A percentile compares a stretch with the other conserved stretches of the same genome.
Conservation (phyloP, 2,113 vertebrate genomes). For the Ochotona curzoniae region DNA sequence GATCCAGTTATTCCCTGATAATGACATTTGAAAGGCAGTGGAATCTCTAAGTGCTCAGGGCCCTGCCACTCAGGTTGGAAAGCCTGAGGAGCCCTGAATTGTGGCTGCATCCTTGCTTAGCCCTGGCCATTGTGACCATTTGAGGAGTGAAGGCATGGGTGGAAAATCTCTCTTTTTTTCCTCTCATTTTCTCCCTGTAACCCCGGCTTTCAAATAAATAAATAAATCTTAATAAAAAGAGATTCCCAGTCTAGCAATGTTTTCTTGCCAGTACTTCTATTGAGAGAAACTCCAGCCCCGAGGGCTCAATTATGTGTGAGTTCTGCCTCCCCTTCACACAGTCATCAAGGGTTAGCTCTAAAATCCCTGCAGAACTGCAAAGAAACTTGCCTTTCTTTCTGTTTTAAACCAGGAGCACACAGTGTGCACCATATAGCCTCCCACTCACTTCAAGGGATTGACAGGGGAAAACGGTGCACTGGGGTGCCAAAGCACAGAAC, state of each 20-base stretch:
- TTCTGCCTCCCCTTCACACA: background rate
- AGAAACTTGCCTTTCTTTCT: slow-evolving; percentile 48
- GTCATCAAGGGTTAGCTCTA: background rate
- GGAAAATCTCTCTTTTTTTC: too few species aligned
- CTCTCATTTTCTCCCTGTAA: too few species aligned
- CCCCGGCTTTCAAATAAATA: too few species aligned
- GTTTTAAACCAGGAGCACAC: slow-evolving; percentile 51
- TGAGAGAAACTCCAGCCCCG: background rate
- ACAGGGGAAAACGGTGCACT: slow-evolving; percentile 52
- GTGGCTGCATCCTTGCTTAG: too few species aligned
- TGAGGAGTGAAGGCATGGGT: too few species aligned
- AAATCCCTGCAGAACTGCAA: background rate
- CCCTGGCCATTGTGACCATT: too few species aligned
- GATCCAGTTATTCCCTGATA: too few species aligned
- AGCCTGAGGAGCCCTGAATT: too few species aligned
- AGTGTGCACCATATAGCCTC: slow-evolving; percentile 61
- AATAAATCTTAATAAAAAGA: too few species aligned
- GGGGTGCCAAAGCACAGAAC: background rate
- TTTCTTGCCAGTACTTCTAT: background rate
- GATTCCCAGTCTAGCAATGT: background rate
- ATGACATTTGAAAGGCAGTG: too few species aligned
- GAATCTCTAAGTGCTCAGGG: too few species aligned
- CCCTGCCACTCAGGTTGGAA: too few species aligned
- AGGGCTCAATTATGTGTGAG: background rate
- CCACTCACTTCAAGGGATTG: slow-evolving; percentile 53